These are phyloP conservation scores for Liparis tanakae DNA, from an alignment of 2,797 vertebrate genomes.

Conservation along the genomic window DNA sequence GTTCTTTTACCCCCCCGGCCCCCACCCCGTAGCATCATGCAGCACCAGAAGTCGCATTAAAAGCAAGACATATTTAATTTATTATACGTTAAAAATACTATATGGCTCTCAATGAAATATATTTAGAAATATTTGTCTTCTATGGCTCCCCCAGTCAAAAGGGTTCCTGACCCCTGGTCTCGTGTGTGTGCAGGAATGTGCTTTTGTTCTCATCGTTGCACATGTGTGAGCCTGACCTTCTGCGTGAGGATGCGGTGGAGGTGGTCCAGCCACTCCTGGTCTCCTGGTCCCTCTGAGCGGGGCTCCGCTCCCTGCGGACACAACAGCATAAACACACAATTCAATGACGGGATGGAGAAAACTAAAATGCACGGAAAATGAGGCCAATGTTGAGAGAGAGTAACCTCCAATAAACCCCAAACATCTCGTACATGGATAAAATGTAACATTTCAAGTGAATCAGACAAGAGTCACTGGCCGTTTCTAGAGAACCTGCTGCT, in stretches of 20 bases:
- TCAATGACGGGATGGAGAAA: slow-evolving; percentile 7
- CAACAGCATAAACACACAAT: slow-evolving; percentile 37
- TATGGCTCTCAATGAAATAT: too few species aligned
- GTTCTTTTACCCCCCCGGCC: too few species aligned
- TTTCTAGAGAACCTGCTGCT: slow-evolving; percentile 34
- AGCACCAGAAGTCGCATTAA: too few species aligned
- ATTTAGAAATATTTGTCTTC: too few species aligned
- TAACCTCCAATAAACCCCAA: not conserved
- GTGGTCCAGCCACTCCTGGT: slow-evolving; percentile 88
- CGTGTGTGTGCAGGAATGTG: not conserved
- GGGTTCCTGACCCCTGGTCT: too few species aligned
- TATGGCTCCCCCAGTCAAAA: too few species aligned
- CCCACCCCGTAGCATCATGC: too few species aligned
- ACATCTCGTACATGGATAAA: not conserved
- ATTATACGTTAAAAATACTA: too few species aligned
- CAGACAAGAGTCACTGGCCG: slow-evolving; percentile 6
- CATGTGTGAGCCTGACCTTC: slow-evolving; percentile 80
- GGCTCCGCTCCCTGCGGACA: slow-evolving; percentile 77
- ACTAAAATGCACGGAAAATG: not conserved
- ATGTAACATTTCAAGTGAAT: slow-evolving; percentile 15
- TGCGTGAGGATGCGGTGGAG: slow-evolving; percentile 88
- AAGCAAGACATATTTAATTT: too few species aligned
- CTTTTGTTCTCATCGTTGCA: slow-evolving; percentile 5
- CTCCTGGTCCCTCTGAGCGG: slow-evolving; percentile 74
- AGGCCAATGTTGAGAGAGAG: not conserved